Conservation (phyloP, 2,113 vertebrate species). For the Myotis davidii region DNA sequence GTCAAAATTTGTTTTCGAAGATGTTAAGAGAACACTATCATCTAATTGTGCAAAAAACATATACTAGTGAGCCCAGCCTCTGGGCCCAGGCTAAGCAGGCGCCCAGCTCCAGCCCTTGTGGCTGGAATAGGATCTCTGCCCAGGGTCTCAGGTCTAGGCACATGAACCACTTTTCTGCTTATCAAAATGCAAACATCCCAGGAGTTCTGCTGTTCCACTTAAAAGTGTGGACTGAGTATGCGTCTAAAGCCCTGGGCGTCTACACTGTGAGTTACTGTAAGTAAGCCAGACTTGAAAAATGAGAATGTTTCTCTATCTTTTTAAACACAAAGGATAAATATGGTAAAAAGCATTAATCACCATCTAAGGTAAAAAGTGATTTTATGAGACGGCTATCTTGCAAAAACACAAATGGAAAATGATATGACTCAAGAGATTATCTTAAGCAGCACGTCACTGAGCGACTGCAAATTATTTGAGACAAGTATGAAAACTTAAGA, state of each 20-base stretch:
- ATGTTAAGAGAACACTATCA: not conserved
- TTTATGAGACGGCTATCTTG: not conserved
- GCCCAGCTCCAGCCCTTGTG: not conserved
- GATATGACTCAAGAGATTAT: not conserved
- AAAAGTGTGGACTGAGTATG: not conserved
- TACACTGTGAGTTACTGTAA: not conserved
- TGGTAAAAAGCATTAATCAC: not conserved
- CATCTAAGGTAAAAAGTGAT: conserved; percentile 15
- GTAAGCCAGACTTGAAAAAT: not conserved
- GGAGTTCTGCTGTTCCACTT: not conserved
- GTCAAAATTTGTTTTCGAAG: conserved; percentile 37
- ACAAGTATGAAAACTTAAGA: conserved; percentile 1
- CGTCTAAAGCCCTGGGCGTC: not conserved
- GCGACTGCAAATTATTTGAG: not conserved
- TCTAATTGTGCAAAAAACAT: not conserved
- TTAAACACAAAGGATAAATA: conserved; percentile 12
- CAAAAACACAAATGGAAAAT: conserved; percentile 28
- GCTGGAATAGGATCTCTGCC: not conserved
- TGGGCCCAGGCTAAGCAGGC: not conserved
- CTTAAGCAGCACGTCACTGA: conserved; percentile 16
- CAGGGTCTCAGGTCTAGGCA: not conserved
- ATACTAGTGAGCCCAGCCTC: not conserved
- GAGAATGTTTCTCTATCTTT: not conserved
- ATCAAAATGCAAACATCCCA: not conserved
- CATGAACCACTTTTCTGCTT: not conserved